These are phyloP conservation scores for Alca torda DNA, from an alignment of 2,797 vertebrate genomes.

Conservation along the genomic window DNA sequence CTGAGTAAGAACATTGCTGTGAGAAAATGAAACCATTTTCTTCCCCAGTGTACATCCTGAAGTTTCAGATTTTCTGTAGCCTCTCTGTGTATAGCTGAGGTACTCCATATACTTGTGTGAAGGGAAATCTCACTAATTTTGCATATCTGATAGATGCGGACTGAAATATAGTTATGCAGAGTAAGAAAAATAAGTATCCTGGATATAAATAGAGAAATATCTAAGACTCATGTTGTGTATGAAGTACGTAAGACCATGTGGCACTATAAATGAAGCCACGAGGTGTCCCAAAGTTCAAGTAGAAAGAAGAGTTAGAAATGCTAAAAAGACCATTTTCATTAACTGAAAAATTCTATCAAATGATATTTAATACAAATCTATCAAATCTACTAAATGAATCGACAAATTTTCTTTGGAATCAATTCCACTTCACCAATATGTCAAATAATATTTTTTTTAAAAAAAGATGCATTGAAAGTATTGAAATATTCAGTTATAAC, in stretches of 20 bases:
- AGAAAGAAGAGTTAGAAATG: background rate
- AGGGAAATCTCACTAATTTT: background rate
- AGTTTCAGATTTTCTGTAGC: background rate
- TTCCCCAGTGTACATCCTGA: background rate
- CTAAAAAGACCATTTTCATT: background rate
- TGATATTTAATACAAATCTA: background rate
- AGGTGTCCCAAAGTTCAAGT: background rate
- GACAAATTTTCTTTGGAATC: background rate
- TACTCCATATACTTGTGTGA: background rate
- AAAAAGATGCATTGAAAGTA: background rate
- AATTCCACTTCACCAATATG: background rate
- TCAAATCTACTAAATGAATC: background rate
- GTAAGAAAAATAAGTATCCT: background rate
- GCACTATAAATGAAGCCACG: background rate
- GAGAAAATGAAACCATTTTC: background rate
- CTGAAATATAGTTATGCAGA: background rate
- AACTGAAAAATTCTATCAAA: background rate
- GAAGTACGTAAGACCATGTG: background rate
- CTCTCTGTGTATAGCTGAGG: background rate
- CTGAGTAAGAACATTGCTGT: background rate
- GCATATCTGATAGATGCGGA: background rate
- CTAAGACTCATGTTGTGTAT: fast-evolving
- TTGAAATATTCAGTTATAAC: background rate
- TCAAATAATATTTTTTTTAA: background rate
- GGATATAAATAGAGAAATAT: background rate